phyloP scores from a whole-genome alignment of 2,888 invertebrate species.

The Apamea monoglypha region DNA sequence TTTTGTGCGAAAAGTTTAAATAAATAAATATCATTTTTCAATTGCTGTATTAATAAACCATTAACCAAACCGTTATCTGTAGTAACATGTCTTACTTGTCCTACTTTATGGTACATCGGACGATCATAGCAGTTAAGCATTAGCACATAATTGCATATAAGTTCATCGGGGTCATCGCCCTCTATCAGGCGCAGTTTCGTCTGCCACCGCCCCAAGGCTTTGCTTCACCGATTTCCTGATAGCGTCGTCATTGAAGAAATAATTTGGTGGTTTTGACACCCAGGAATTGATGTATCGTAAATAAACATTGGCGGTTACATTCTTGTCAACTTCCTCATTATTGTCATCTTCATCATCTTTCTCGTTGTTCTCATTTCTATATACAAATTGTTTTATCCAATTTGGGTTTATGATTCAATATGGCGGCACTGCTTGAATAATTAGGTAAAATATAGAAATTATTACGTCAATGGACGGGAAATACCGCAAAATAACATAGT shows the following conservation, averaged over 20 bases:
- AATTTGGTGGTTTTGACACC: conserved; percentile 33
- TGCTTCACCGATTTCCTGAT: conserved; percentile 54
- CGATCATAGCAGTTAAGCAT: conserved; percentile 18
- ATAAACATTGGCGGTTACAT: conserved; percentile 39
- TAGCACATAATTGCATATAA: conserved; percentile 36
- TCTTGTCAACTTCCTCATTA: neutral
- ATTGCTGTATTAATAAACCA: neutral
- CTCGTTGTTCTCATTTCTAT: conserved; percentile 12
- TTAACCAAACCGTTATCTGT: neutral
- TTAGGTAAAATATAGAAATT: conserved; percentile 12
- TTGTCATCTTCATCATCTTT: too few relatives aligned
- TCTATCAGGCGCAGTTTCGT: conserved; percentile 52
- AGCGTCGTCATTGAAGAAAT: conserved; percentile 51
- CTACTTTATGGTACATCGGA: conserved; percentile 17
- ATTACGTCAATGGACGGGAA: neutral
- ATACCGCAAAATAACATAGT: neutral
- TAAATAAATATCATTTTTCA: too few relatives aligned
- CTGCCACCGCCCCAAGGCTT: conserved; percentile 52
- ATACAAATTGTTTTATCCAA: neutral
- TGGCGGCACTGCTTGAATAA: neutral
- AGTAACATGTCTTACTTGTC: conserved; percentile 21
- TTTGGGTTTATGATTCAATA: neutral
- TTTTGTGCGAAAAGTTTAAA: too few relatives aligned
- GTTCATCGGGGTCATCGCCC: conserved; percentile 49
- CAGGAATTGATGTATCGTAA: conserved; percentile 33